Evolutionary conservation across 2,797 vertebrate species (phyloP).

Genomic region (Manis javanica): DNA sequence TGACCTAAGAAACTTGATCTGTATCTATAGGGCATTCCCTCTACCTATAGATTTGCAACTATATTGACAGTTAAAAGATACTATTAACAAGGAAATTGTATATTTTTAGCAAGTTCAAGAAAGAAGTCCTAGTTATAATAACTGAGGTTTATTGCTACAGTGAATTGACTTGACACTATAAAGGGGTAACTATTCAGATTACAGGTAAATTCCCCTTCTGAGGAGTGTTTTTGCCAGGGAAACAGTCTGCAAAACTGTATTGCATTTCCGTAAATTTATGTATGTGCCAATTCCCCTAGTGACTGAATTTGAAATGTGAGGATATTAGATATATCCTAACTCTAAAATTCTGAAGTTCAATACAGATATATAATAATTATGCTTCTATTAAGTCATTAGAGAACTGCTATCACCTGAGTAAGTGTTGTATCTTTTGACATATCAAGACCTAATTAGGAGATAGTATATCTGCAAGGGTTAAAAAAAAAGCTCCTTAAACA

Average conservation of each 20-base stretch:
- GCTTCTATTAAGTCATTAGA: background rate
- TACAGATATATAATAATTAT: background rate
- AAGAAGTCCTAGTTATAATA: background rate
- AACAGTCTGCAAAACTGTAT: background rate
- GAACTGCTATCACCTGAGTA: background rate
- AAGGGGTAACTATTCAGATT: background rate
- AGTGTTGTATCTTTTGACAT: background rate
- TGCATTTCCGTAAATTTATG: background rate
- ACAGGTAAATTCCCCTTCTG: background rate
- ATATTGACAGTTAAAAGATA: background rate
- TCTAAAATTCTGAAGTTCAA: background rate
- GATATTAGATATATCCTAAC: background rate
- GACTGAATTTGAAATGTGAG: slow-evolving; percentile 8
- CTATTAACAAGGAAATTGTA: background rate
- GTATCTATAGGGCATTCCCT: background rate
- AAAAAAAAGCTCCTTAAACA: background rate
- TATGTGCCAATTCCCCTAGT: background rate
- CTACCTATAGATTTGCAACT: background rate
- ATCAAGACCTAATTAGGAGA: background rate
- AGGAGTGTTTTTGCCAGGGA: background rate
- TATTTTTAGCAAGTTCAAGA: background rate
- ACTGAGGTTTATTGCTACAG: background rate
- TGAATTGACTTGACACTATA: background rate
- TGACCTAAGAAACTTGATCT: background rate
- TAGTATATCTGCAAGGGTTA: background rate